A percentile compares a stretch with the other conserved stretches of the same genome.
These are phyloP conservation scores for Lepus oiostolus DNA, from an alignment of 2,797 vertebrate genomes.

Conservation along the genomic window DNA sequence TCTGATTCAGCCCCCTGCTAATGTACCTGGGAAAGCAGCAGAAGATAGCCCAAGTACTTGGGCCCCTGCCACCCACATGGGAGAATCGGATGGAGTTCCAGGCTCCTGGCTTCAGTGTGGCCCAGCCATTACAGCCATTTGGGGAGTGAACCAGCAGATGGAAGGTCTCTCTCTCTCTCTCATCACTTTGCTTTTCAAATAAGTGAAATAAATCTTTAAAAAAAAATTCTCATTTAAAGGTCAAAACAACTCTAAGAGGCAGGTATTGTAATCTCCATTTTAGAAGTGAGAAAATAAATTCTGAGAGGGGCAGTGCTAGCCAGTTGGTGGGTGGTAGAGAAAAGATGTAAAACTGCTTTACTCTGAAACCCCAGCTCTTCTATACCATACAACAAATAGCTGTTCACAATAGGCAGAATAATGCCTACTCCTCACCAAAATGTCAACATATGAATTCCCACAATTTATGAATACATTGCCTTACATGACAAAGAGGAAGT, in stretches of 20 bases:
- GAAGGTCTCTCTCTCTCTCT: too few relatives aligned
- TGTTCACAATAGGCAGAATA: slow-evolving; percentile 30
- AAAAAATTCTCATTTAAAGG: slow-evolving; percentile 11
- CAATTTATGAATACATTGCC: slow-evolving; percentile 16
- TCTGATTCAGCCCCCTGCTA: too few relatives aligned
- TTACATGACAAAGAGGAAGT: slow-evolving; percentile 3
- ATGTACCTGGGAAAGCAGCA: too few relatives aligned
- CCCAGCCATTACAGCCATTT: too few relatives aligned
- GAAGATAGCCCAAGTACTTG: too few relatives aligned
- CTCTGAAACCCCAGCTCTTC: slow-evolving; percentile 5
- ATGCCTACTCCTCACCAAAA: background rate
- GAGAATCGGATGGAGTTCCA: too few relatives aligned
- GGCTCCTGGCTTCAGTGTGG: too few relatives aligned
- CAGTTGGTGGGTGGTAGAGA: background rate
- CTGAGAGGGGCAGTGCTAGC: background rate
- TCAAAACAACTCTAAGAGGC: slow-evolving; percentile 32
- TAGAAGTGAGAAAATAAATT: slow-evolving; percentile 26
- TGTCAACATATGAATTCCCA: background rate
- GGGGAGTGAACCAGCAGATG: too few relatives aligned
- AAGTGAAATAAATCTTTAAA: too few relatives aligned
- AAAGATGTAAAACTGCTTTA: slow-evolving; percentile 39
- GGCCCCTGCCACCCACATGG: too few relatives aligned
- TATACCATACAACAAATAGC: background rate
- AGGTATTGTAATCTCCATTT: background rate
- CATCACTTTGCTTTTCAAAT: too few relatives aligned